Base-by-base conservation (phyloP, 2,113 vertebrate species). In the Orthochromis indermauri region DNA sequence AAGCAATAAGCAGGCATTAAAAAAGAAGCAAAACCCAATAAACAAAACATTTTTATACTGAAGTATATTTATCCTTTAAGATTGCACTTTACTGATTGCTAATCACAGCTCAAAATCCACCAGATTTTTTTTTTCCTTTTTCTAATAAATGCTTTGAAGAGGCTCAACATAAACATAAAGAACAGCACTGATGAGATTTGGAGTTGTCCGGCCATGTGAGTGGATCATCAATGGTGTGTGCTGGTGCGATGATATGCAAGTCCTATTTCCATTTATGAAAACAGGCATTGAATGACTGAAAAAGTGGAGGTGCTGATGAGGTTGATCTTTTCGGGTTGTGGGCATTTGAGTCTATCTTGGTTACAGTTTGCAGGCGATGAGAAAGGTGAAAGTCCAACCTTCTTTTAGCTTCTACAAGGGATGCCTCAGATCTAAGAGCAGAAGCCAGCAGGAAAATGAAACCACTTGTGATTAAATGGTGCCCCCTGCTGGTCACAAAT, bases 61-160 rank as follows among this genome's bases (percentile, higher is more conserved):
- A 95, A 94, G 91, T 88, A 93, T 90, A 94, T 94, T 94, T 92
- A 95, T 89, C 89, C 87, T 92, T 93, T 91, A 93, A 95, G 94
- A 96, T 96, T 96, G 95, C 96, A 97, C 95, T 96, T 96, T 94
- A 96, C 96, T 95, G 96, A 96, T 97, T 96, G 94, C 96, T 95
- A 95, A 96, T 97, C 96, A 97, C 96, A 96, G 95, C 95, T 96
- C 93, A 92, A 93, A 96, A 95, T 94, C 93, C 93, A 96, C 94
- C 91, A 93, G 93, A 91, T 80, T 82, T 87, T 82, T 87, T 57
- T 90, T 49, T 89, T 45, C 51, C 49, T 84, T 84, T 88, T 54
- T 86, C 24, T 49, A 90, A 61, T 80, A 92, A 92, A 94, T 90
- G 80, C 33, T 93, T 94, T 88, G 45, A 94, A 90, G 86, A 94